These are phyloP conservation scores for Crambe crambe DNA, from an alignment of 37 sponge, comb jelly and placozoan genomes.

Conservation along the genomic window DNA sequence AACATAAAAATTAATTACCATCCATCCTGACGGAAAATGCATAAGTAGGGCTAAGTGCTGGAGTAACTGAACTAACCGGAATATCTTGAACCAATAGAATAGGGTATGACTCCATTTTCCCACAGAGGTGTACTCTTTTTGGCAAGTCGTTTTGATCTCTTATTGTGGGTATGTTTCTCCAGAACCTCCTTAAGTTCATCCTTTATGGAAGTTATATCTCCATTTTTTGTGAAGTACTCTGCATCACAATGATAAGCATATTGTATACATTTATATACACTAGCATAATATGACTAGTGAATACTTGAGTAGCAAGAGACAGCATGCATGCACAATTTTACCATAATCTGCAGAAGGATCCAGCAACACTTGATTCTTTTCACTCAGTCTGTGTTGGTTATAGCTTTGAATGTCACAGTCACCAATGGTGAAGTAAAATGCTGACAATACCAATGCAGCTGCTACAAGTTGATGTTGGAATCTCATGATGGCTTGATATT, in stretches of 20 bases:
- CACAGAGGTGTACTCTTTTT: constrained; percentile 1
- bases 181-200: neutral
- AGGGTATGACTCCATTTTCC: constrained; percentile 59
- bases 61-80: constrained; percentile 28
- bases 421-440: neutral
- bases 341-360: neutral
- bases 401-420: neutral
- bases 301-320: neutral
- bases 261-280: neutral
- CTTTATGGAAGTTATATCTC: neutral
- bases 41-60: too few species aligned
- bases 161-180: neutral
- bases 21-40: too few species aligned
- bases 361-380: neutral
- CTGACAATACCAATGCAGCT: neutral
- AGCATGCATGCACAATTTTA: neutral
- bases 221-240: neutral
- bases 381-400: neutral
- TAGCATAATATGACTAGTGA: neutral
- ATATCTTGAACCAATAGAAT: constrained; percentile 26
- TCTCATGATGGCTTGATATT: too few species aligned
- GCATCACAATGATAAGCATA: neutral
- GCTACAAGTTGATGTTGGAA: neutral
- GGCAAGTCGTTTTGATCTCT: neutral
- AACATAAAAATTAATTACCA: neutral